These are phyloP conservation scores for Actinia tenebrosa DNA, from an alignment of 64 coral and sea anemone genomes.

Conservation along the genomic window DNA sequence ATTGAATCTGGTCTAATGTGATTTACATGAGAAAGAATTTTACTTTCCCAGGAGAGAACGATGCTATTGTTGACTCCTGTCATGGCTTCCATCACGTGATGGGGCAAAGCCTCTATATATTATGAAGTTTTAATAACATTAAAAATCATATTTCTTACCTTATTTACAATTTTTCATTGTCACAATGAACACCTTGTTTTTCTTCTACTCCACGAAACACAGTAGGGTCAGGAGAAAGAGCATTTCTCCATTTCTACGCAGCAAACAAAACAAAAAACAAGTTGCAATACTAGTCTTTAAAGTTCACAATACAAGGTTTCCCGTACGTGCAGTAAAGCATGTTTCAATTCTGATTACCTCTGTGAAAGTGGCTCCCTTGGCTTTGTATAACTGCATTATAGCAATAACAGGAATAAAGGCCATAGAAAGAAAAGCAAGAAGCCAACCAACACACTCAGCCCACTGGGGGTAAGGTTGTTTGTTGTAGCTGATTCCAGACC, in stretches of 20 bases:
- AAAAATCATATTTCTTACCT: neutral
- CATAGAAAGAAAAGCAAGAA: slow-evolving; percentile 41
- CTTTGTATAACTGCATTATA: neutral
- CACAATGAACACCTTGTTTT: neutral
- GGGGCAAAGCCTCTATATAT: too few species aligned
- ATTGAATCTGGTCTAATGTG: too few species aligned
- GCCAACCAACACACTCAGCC: slow-evolving; percentile 60
- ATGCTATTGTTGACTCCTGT: too few species aligned
- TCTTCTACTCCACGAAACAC: slow-evolving; percentile 8
- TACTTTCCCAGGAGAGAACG: too few species aligned
- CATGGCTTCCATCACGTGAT: too few species aligned
- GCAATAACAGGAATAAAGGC: slow-evolving; percentile 21
- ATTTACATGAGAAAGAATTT: too few species aligned
- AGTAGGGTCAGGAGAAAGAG: neutral
- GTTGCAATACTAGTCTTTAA: too few species aligned
- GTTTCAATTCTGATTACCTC: neutral
- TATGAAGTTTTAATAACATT: too few species aligned
- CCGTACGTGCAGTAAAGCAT: too few species aligned
- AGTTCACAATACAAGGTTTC: too few species aligned
- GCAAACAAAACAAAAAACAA: neutral
- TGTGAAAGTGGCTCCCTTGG: slow-evolving; percentile 9
- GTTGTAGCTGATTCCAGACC: slow-evolving; percentile 49
- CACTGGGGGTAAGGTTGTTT: slow-evolving; percentile 45
- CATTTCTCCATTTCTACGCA: neutral
- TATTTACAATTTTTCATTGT: slow-evolving; percentile 5